Percentiles rank a stretch among this genome's conserved stretches.
phyloP scores from a whole-genome alignment of 2,113 vertebrate species.

The Pedetes capensis region DNA sequence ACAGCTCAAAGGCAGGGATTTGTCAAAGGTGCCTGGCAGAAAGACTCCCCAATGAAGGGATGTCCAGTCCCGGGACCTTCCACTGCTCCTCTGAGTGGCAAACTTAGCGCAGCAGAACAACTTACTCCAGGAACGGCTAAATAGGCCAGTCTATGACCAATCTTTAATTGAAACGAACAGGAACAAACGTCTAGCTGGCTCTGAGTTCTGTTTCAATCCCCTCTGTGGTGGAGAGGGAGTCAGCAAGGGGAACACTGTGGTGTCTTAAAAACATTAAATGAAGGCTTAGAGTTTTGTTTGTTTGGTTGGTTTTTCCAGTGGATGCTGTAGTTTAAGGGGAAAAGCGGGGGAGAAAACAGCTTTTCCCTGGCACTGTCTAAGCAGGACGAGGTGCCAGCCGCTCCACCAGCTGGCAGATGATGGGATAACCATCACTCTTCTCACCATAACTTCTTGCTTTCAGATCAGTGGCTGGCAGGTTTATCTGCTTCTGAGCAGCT shows the following conservation, averaged over 20 bases:
- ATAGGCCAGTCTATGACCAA: neutral
- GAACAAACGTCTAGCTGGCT: neutral
- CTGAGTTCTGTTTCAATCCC: conserved; percentile 2
- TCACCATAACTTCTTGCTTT: conserved; percentile 63
- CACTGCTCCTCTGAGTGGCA: neutral
- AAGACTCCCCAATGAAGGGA: neutral
- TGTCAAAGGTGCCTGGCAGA: neutral
- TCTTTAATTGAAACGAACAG: conserved; percentile 17
- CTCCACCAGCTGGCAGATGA: conserved; percentile 32
- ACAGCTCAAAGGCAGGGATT: neutral
- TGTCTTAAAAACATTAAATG: neutral
- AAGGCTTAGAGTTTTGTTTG: neutral
- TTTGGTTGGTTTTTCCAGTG: neutral
- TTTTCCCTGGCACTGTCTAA: conserved; percentile 5
- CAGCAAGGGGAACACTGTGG: neutral
- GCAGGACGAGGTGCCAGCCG: neutral
- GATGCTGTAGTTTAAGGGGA: neutral
- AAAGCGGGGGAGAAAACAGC: neutral
- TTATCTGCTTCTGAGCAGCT: conserved; percentile 67
- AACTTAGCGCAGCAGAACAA: neutral
- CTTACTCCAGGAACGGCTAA: neutral
- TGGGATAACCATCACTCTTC: conserved; percentile 48
- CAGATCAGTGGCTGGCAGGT: conserved; percentile 60
- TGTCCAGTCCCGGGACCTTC: neutral
- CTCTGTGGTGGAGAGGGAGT: neutral